Percentiles rank a stretch among this genome's conserved stretches.
Conservation (phyloP, 2,888 invertebrate genomes). For the Napeogenes sylphis region DNA sequence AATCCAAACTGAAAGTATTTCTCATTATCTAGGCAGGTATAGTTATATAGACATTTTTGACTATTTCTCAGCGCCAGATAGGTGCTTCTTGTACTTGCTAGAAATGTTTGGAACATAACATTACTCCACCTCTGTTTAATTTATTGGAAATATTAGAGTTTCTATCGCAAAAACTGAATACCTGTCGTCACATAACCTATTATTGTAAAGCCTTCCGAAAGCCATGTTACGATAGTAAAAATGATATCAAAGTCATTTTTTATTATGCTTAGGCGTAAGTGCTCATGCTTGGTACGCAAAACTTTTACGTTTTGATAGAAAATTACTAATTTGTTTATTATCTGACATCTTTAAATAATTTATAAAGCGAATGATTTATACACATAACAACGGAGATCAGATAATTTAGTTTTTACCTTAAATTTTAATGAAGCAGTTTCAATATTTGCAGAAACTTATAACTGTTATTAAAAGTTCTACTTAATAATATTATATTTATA, state of each 20-base stretch:
- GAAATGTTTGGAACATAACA: not conserved
- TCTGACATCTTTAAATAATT: no score
- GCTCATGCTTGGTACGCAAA: not conserved
- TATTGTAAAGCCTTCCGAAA: not conserved
- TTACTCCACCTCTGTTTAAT: not conserved
- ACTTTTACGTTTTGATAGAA: not conserved
- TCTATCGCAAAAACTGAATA: not conserved
- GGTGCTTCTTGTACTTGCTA: not conserved
- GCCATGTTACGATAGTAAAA: not conserved
- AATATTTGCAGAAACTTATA: no score
- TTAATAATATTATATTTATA: no score
- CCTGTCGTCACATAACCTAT: not conserved
- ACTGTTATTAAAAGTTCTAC: no score
- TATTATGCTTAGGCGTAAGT: not conserved
- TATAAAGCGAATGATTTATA: no score
- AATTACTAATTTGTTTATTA: no score
- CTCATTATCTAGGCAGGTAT: not conserved
- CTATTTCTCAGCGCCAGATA: not conserved
- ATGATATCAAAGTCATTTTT: not conserved
- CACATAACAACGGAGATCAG: no score
- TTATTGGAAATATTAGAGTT: not conserved
- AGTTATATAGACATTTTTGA: not conserved
- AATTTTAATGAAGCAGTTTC: no score
- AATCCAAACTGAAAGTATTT: no score
- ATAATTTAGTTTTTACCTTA: no score